Percentiles rank a stretch among this genome's conserved stretches.
Conservation (phyloP, 2,113 vertebrate genomes). For the Ailurus styani region DNA sequence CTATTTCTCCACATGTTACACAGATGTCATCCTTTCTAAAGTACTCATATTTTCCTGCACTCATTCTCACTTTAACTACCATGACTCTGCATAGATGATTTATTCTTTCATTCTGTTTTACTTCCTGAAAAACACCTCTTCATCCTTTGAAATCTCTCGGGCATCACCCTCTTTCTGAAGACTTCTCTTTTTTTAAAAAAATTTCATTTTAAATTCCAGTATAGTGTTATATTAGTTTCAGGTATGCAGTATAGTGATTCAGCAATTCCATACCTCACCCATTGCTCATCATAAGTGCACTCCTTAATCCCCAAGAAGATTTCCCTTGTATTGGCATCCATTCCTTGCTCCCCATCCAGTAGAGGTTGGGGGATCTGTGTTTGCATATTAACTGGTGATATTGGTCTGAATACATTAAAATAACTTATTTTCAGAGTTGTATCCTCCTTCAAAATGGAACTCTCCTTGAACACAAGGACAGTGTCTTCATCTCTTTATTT, state of each 20-base stretch:
- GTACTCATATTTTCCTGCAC: not conserved
- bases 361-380: not conserved
- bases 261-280: not conserved
- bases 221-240: not conserved
- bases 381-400: not conserved
- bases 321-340: not conserved
- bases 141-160: not conserved
- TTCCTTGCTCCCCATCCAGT: not conserved
- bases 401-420: not conserved
- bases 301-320: not conserved
- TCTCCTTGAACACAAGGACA: not conserved
- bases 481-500: not conserved
- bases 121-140: not conserved
- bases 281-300: not conserved
- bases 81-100: not conserved
- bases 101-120: not conserved
- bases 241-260: not conserved
- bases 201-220: not conserved
- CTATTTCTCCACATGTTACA: rapidly evolving
- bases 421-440: not conserved
- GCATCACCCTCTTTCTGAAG: not conserved
- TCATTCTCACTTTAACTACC: not conserved
- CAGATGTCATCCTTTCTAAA: not conserved
- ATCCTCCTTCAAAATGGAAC: not conserved
- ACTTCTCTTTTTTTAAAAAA: not conserved